Percentiles rank a stretch among this genome's conserved stretches.
Evolutionary conservation across 2,888 invertebrate genomes (phyloP).

Genomic region (Pyrochroa serraticornis): DNA sequence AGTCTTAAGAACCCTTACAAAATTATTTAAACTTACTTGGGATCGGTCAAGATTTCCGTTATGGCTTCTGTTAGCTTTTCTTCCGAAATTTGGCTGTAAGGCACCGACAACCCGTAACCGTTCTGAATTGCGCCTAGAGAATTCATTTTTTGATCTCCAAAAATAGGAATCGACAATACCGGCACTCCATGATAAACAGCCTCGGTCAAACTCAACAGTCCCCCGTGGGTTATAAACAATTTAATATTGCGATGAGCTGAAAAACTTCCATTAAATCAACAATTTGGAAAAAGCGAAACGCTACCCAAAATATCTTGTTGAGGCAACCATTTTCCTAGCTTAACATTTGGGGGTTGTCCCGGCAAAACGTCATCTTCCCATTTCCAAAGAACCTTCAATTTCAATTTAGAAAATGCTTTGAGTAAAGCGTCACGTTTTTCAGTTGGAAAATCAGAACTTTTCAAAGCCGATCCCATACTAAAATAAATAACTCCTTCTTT

Average conservation of each 20-base stretch:
- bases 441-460: constrained; percentile 14
- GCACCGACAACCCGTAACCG: constrained; percentile 14
- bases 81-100: constrained; percentile 6
- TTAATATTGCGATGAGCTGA: constrained; percentile 61
- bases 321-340: constrained; percentile 51
- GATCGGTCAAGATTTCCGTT: constrained; percentile 24
- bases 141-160: constrained; percentile 59
- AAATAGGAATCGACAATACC: constrained; percentile 60
- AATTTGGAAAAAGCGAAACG: no score
- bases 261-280: no score
- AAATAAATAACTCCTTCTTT: constrained; percentile 59
- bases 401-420: constrained; percentile 62
- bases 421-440: constrained; percentile 60
- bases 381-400: constrained; percentile 69
- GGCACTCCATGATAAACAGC: constrained; percentile 59
- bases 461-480: constrained; percentile 54
- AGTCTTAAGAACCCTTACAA: no score
- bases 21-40: constrained; percentile 18
- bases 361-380: constrained; percentile 56
- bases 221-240: constrained; percentile 65
- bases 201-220: constrained; percentile 64
- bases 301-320: constrained; percentile 30
- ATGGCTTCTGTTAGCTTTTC: constrained; percentile 5
- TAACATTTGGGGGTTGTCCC: constrained; percentile 54
- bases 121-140: constrained; percentile 53